These are phyloP conservation scores for Phymanthus crucifer DNA, from an alignment of 92 coral and sea anemone species.

Conservation along the genomic window DNA sequence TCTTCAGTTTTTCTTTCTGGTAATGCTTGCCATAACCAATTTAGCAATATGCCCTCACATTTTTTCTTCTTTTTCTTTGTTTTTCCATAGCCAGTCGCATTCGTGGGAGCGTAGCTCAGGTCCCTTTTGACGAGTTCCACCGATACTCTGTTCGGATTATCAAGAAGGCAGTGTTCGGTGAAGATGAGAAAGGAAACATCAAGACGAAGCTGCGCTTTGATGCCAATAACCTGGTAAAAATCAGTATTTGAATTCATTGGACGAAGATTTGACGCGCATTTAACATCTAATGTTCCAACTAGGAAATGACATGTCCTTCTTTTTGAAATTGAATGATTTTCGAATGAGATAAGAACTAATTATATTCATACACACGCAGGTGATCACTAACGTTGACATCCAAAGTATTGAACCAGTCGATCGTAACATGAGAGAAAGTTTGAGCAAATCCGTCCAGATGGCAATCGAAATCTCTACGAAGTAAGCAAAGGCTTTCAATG, in stretches of 20 bases:
- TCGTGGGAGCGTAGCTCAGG: slow-evolving; percentile 89
- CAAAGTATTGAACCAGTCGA: slow-evolving; percentile 97
- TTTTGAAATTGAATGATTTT: background rate
- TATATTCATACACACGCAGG: slow-evolving; percentile 37
- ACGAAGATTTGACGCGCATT: no score
- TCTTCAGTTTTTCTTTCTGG: no score
- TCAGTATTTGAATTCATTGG: no score
- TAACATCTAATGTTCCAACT: no score
- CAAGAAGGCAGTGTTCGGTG: slow-evolving; percentile 90
- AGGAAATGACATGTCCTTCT: background rate
- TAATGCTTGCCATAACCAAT: no score
- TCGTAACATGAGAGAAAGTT: slow-evolving; percentile 86
- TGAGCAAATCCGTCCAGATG: slow-evolving; percentile 94
- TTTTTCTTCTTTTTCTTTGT: background rate
- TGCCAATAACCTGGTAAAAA: slow-evolving; percentile 72
- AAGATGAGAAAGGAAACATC: slow-evolving; percentile 73
- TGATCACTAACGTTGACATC: slow-evolving; percentile 86
- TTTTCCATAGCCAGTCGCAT: slow-evolving; percentile 75
- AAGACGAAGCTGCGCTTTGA: slow-evolving; percentile 78
- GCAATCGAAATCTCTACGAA: slow-evolving; percentile 97
- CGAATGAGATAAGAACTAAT: background rate
- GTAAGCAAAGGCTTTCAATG: slow-evolving; percentile 40
- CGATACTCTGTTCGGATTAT: slow-evolving; percentile 86
- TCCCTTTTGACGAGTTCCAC: slow-evolving; percentile 94
- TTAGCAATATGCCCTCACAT: background rate